Conservation (phyloP, 2,797 vertebrate species). For the Syncerus caffer region DNA sequence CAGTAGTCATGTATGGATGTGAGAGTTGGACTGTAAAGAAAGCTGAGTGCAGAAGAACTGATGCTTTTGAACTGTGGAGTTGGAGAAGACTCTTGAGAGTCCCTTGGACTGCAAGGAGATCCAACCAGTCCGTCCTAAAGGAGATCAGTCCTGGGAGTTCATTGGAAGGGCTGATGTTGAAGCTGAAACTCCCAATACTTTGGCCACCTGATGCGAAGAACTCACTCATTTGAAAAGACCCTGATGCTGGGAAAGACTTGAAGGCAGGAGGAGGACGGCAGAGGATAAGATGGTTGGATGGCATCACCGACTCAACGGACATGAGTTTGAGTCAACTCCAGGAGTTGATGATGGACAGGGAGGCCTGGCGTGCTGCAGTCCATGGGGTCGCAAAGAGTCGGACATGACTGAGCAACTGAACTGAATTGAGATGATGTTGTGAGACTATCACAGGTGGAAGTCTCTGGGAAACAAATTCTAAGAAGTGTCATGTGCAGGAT, state of each 20-base stretch:
- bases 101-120: not conserved
- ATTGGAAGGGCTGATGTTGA: not conserved
- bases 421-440: not conserved
- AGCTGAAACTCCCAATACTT: not conserved
- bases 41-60: accelerated
- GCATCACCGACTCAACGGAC: accelerated
- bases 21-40: not conserved
- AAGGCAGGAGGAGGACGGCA: not conserved
- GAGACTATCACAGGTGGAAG: not conserved
- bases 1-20: not conserved
- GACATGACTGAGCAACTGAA: not conserved
- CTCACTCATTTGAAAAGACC: not conserved
- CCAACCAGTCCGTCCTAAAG: not conserved
- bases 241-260: not conserved
- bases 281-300: not conserved
- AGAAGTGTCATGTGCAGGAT: not conserved
- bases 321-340: not conserved
- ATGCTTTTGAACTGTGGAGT: not conserved
- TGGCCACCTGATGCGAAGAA: not conserved
- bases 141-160: not conserved
- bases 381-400: not conserved
- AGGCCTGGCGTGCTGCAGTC: not conserved
- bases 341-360: not conserved
- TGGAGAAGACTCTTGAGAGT: not conserved
- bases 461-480: not conserved